These are phyloP conservation scores for Papilio machaon DNA, from an alignment of 1,140 invertebrate genomes.

Conservation along the genomic window DNA sequence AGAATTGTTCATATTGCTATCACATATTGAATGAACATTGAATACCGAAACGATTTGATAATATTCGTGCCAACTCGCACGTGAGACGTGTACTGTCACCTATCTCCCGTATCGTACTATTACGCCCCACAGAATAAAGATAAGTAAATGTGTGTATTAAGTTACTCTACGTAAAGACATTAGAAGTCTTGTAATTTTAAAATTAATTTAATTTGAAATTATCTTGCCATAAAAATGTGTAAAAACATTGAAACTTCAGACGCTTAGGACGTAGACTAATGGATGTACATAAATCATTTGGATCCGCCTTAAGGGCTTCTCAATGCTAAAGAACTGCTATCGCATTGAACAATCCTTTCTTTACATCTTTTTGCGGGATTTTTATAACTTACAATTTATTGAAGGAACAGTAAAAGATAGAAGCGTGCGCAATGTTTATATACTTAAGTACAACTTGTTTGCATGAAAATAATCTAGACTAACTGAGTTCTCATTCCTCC, in stretches of 20 bases:
- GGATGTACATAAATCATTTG: constrained; percentile 16
- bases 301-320: neutral
- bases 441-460: no score
- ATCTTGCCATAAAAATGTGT: neutral
- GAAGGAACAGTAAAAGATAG: neutral
- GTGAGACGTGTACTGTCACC: neutral
- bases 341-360: neutral
- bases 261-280: neutral
- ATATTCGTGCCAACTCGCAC: constrained; percentile 13
- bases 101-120: neutral
- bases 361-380: neutral
- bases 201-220: neutral
- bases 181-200: no score
- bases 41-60: constrained; percentile 12
- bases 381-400: neutral
- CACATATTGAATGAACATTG: constrained; percentile 22
- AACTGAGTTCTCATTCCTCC: no score
- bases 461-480: no score
- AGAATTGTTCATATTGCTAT: constrained; percentile 9
- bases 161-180: no score
- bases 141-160: neutral
- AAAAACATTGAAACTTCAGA: neutral
- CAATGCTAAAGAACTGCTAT: constrained; percentile 7
- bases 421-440: neutral
- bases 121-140: constrained; percentile 4